Percentiles rank a stretch among this genome's conserved stretches.
Conservation (phyloP, 35 echinoderm and acorn worm genomes). For the Nesometra sesokonis region DNA sequence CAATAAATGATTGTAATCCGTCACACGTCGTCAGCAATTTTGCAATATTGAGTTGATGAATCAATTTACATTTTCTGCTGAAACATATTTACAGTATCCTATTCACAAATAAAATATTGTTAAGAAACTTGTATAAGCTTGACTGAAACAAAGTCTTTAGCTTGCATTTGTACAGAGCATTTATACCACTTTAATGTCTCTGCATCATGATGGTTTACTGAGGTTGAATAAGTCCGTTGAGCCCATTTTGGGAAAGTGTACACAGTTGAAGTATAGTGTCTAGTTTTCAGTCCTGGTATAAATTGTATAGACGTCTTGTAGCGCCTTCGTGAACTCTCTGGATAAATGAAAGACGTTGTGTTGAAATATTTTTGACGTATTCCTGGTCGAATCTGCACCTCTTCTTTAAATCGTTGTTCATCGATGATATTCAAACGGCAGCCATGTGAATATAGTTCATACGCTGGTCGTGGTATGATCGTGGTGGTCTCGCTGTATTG, state of each 20-base stretch:
- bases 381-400: conserved; percentile 33
- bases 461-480: conserved; percentile 12
- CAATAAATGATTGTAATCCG: no score
- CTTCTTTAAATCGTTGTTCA: conserved; percentile 29
- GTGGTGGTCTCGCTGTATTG: conserved; percentile 39
- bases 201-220: conserved; percentile 29
- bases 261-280: conserved; percentile 33
- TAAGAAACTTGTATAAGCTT: conserved; percentile 45
- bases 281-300: conserved; percentile 10
- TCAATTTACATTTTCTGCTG: no score
- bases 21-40: no score
- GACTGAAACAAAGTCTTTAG: conserved; percentile 43
- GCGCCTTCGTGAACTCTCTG: conserved; percentile 22
- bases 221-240: conserved; percentile 25
- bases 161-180: conserved; percentile 39
- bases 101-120: no score
- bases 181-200: conserved; percentile 54
- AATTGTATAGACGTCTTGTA: conserved; percentile 34
- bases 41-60: no score
- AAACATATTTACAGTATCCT: no score
- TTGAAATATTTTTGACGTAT: conserved; percentile 24
- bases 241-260: conserved; percentile 35
- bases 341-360: conserved; percentile 36
- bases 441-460: conserved; percentile 30
- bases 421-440: conserved; percentile 24